phyloP scores from a whole-genome alignment of 2,113 vertebrate species.

The rat (Rattus norvegicus) region GRCr8 NC_086032.1:64617001-64617500 shows the following conservation, averaged over 20 bases:
- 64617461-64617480: background rate
- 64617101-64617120: slow-evolving; percentile 71
- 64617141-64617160: slow-evolving; percentile 58
- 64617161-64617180: slow-evolving; percentile 69
- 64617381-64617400: background rate
- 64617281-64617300: background rate
- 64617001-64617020: slow-evolving; percentile 59
- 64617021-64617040: slow-evolving; percentile 76
- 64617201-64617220: slow-evolving; percentile 49
- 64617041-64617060: slow-evolving; percentile 77
- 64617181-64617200: background rate
- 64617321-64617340: background rate
- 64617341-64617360: background rate
- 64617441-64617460: background rate
- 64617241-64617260: background rate
- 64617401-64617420: background rate
- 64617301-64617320: background rate
- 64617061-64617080: slow-evolving; percentile 78
- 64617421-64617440: background rate
- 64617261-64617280: slow-evolving; percentile 18
- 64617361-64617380: background rate
- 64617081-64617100: slow-evolving; percentile 80
- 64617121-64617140: slow-evolving; percentile 67
- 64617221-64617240: background rate
- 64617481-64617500: background rate